Evolutionary conservation across 1,140 invertebrate species (phyloP).

Genomic region (Vollenhovia emeryi): DNA sequence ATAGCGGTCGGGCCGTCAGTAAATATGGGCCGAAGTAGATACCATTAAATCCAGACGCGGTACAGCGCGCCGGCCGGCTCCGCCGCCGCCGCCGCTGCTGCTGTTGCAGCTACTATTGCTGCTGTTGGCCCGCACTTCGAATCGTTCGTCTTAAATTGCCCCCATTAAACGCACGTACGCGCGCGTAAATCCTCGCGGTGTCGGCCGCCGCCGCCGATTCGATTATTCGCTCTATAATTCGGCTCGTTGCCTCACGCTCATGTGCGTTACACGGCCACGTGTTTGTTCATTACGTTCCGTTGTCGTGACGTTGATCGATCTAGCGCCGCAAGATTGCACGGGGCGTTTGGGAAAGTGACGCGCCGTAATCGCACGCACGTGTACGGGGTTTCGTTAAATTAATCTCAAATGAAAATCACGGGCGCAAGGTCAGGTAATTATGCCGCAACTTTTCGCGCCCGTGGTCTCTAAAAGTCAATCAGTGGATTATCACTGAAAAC

Average conservation of each 20-base stretch:
- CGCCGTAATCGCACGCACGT: background rate
- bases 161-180: slow-evolving; percentile 61
- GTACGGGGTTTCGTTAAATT: background rate
- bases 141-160: slow-evolving; percentile 56
- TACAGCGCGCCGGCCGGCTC: background rate
- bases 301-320: slow-evolving; percentile 46
- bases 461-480: too few relatives aligned
- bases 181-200: slow-evolving; percentile 32
- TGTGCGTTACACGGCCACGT: background rate
- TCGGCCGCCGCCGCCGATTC: slow-evolving; percentile 31
- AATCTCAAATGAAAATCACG: background rate
- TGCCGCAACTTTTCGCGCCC: background rate
- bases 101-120: background rate
- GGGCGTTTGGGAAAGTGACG: background rate
- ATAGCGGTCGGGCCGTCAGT: slow-evolving; percentile 63
- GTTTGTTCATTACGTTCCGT: slow-evolving; percentile 40
- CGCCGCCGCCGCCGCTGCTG: too few relatives aligned
- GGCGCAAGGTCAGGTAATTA: background rate
- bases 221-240: slow-evolving; percentile 53
- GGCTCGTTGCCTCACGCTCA: background rate
- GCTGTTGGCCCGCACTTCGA: slow-evolving; percentile 21
- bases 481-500: too few relatives aligned
- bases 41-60: slow-evolving; percentile 68
- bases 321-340: slow-evolving; percentile 11
- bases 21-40: slow-evolving; percentile 63